Evolutionary conservation across 2,888 invertebrate species (phyloP), one percentile per base, ranked within the genome.

Genomic region (Polydrusus pterygomalis): DNA sequence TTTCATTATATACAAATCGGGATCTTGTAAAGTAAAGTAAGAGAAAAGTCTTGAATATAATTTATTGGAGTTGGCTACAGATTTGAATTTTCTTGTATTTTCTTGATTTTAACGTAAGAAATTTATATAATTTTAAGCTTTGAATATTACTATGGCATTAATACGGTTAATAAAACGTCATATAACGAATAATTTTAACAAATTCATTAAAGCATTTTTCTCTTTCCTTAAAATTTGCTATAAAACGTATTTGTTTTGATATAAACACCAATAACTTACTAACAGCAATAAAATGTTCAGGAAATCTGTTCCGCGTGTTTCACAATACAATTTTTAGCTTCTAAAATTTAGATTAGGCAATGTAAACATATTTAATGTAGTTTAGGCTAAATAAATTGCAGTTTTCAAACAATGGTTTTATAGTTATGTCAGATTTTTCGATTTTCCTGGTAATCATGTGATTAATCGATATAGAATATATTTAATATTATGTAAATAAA

Each of bases 261-360:
- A 70, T 70, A 58, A 70, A 70, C 60, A 60, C 30, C 60, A 47
- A 60, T 60, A 70, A 70, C 47, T 70, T 60, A 70, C 30, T 45
- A 70, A 60, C 49, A 47, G 58, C 17, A 60, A 70, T 70, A 70
- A 70, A 70, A 70, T 34, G 43, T 30, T 15, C 17, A 25, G 17
- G 15, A 30, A 70, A 58, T 47, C 70, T 60, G 60, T 70, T 70
- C 70, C 70, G 70, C 49, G 47, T 70, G n/a, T 56, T 58, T 45
- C 58, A 58, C 70, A 60, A 70, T 70, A 25, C 25, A 70, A 70
- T 70, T 70, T 70, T 70, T 60, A 58, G 58, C 30, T 58, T 60
- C 60, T 60, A 43, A 70, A 70, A 70, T 70, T 70, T 47, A 60
- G 38, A 70, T 60, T 47, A 47, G 5, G 30, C 45, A 47, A 60